Conservation (phyloP, 2,888 invertebrate genomes). For the Alcis repandata region DNA sequence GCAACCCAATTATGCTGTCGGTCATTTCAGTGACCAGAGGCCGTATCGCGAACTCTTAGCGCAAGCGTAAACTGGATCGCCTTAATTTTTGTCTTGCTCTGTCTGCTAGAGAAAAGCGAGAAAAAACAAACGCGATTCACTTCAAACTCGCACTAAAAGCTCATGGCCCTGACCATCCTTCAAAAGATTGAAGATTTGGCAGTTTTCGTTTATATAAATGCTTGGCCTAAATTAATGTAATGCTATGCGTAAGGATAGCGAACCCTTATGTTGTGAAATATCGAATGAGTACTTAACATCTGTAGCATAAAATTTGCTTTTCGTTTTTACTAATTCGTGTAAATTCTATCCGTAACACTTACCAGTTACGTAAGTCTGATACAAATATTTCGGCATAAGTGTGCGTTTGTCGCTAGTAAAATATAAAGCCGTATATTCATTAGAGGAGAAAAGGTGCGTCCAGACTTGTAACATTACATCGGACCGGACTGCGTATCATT, state of each 20-base stretch:
- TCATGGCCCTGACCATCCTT: background rate
- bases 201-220: slow-evolving; percentile 21
- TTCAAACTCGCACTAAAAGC: too few relatives aligned
- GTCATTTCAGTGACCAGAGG: background rate
- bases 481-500: too few relatives aligned
- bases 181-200: background rate
- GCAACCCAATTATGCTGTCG: too few relatives aligned
- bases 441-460: background rate
- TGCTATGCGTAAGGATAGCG: background rate
- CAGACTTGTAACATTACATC: too few relatives aligned
- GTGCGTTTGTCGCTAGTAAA: slow-evolving; percentile 2
- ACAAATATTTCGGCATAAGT: background rate
- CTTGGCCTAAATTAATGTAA: slow-evolving; percentile 25
- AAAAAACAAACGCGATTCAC: too few relatives aligned
- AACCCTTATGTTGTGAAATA: background rate
- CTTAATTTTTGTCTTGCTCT: too few relatives aligned
- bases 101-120: too few relatives aligned
- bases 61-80: too few relatives aligned
- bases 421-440: background rate
- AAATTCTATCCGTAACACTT: background rate
- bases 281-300: background rate
- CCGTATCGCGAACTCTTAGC: too few relatives aligned
- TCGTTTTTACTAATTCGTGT: background rate
- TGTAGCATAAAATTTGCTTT: background rate
- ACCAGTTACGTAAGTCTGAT: background rate